These are phyloP conservation scores for Taenioides sp. DNA, from an alignment of 2,797 vertebrate species.

Conservation along the genomic window DNA sequence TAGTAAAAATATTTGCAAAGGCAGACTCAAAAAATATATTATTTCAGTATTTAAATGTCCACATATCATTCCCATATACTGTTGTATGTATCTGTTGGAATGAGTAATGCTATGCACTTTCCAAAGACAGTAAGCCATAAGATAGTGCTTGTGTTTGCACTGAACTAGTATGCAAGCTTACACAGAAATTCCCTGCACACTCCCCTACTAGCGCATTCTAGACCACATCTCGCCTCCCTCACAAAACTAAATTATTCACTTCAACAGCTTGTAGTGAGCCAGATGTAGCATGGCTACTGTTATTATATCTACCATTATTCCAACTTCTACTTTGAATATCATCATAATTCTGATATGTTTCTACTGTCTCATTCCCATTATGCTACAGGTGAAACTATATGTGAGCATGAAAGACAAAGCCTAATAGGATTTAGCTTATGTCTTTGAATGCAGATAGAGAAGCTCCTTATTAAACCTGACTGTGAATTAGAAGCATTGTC, in stretches of 20 bases:
- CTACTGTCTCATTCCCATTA: slow-evolving; percentile 7
- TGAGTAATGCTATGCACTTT: no score
- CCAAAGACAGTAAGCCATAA: no score
- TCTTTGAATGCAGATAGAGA: slow-evolving; percentile 5
- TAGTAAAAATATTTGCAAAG: no score
- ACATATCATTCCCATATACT: no score
- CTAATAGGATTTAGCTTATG: slow-evolving; percentile 21
- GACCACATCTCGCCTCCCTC: slow-evolving; percentile 45
- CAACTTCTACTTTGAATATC: slow-evolving; percentile 19
- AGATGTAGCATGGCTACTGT: slow-evolving; percentile 51
- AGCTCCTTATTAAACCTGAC: slow-evolving; percentile 18
- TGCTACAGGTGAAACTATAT: slow-evolving; percentile 27
- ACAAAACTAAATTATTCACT: slow-evolving; percentile 65
- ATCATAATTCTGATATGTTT: slow-evolving; percentile 31
- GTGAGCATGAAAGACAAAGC: slow-evolving; percentile 24
- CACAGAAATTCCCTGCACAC: slow-evolving; percentile 13
- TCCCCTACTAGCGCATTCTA: slow-evolving; percentile 43
- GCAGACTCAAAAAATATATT: no score
- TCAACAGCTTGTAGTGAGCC: slow-evolving; percentile 37
- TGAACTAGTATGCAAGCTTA: background rate
- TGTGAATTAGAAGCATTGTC: slow-evolving; percentile 29
- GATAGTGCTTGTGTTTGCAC: background rate
- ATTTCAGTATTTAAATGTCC: no score
- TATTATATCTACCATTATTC: slow-evolving; percentile 44
- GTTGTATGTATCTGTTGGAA: no score